Evolutionary conservation across 2,113 vertebrate genomes (phyloP).

Genomic region (Centropus unirufus): DNA sequence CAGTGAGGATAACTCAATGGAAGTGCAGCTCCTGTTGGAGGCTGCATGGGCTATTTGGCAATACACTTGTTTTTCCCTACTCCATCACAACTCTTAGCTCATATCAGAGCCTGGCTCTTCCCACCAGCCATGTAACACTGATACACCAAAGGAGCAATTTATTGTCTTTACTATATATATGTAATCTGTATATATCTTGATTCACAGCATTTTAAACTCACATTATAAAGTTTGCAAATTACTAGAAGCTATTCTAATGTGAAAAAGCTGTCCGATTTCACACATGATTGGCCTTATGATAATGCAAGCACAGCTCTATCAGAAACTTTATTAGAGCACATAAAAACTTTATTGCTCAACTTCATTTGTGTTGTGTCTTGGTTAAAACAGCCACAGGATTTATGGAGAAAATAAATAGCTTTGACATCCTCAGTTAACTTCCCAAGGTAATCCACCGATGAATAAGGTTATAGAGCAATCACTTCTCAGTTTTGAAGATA

Average conservation of each 20-base stretch:
- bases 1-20: not conserved
- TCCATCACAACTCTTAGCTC: not conserved
- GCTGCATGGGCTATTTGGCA: not conserved
- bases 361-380: constrained; percentile 49
- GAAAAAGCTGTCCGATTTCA: constrained; percentile 59
- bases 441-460: not conserved
- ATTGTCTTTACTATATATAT: not conserved
- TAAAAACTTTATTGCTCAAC: constrained; percentile 65
- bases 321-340: constrained; percentile 47
- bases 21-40: not conserved
- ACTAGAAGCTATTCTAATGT: constrained; percentile 35
- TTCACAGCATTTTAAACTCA: constrained; percentile 69
- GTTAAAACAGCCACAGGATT: constrained; percentile 63
- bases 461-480: constrained; percentile 8
- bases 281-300: constrained; percentile 35
- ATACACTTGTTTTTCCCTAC: not conserved
- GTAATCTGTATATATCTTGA: not conserved
- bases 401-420: constrained; percentile 51
- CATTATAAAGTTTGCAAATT: constrained; percentile 48
- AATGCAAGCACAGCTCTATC: constrained; percentile 43
- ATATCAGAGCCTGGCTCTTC: not conserved
- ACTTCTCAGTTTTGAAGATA: constrained; percentile 27
- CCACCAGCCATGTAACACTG: not conserved
- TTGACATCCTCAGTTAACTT: constrained; percentile 19
- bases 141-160: not conserved